These are phyloP conservation scores for Mythimna impura DNA, from an alignment of 2,888 invertebrate species.

Conservation along the genomic window DNA sequence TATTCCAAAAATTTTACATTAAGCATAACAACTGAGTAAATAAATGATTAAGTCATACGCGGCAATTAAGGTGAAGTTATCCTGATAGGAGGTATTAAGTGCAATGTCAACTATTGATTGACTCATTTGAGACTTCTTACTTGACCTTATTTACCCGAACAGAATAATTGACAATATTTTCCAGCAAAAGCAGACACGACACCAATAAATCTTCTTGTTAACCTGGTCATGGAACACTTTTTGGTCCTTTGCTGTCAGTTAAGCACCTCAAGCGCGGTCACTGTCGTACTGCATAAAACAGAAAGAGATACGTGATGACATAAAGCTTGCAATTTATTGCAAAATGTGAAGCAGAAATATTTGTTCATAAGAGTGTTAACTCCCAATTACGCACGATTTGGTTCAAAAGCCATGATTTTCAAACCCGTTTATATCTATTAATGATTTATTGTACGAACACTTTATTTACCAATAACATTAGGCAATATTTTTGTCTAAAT, in stretches of 20 bases:
- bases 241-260: background rate
- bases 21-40: conserved; percentile 1
- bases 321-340: too few species aligned
- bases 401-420: too few species aligned
- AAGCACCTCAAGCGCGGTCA: too few species aligned
- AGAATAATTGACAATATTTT: background rate
- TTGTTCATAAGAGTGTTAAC: too few species aligned
- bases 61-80: conserved; percentile 4
- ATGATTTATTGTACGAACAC: too few species aligned
- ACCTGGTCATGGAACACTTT: background rate
- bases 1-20: conserved; percentile 6
- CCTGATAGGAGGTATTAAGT: background rate
- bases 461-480: too few species aligned
- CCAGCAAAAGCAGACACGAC: background rate
- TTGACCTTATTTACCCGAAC: background rate
- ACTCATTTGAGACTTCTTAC: background rate
- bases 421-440: too few species aligned
- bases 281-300: too few species aligned
- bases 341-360: too few species aligned
- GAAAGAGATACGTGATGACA: too few species aligned
- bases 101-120: background rate
- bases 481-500: too few species aligned
- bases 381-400: too few species aligned
- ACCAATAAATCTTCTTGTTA: background rate
- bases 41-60: background rate